A percentile compares a stretch with the other conserved stretches of the same genome.
phyloP scores from a whole-genome alignment of 1,140 invertebrate genomes.

The Pomacea maculata region DNA sequence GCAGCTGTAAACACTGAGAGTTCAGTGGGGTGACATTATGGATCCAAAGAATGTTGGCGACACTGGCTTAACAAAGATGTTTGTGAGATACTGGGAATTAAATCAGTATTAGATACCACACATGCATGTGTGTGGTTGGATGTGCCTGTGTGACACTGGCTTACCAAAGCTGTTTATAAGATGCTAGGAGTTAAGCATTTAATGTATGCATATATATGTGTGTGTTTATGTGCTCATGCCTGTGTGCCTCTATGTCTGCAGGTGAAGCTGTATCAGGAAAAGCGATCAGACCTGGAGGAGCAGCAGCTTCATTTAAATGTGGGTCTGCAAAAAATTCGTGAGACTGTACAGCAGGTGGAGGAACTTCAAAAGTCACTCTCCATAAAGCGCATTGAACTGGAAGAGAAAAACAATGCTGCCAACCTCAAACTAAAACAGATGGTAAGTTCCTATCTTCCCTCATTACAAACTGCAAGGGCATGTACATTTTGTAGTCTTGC shows the following conservation, averaged over 20 bases:
- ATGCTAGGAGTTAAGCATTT: no score
- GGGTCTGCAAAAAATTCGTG: conserved; percentile 97
- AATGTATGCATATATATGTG: not conserved
- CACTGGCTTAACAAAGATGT: no score
- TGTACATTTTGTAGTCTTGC: no score
- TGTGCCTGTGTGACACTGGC: no score
- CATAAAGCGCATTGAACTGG: conserved; percentile 90
- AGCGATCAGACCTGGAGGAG: conserved; percentile 96
- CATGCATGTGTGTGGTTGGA: no score
- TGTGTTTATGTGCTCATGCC: not conserved
- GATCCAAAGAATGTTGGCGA: no score
- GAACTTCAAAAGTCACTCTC: conserved; percentile 99
- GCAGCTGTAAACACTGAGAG: no score
- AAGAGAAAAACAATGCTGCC: conserved; percentile 98
- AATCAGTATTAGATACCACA: no score
- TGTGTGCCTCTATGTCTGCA: conserved; percentile 26
- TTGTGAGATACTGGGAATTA: no score
- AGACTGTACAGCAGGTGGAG: conserved; percentile 99
- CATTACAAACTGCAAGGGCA: not conserved
- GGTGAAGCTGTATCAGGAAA: conserved; percentile 95
- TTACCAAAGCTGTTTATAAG: no score
- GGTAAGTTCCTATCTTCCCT: conserved; percentile 67
- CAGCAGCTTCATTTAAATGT: conserved; percentile 99
- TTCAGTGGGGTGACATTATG: no score
- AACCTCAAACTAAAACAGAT: conserved; percentile 99